Evolutionary conservation across 2,797 vertebrate genomes (phyloP), one percentile per base, ranked within the genome.

Genomic region (Chaetodon trifasciatus): DNA sequence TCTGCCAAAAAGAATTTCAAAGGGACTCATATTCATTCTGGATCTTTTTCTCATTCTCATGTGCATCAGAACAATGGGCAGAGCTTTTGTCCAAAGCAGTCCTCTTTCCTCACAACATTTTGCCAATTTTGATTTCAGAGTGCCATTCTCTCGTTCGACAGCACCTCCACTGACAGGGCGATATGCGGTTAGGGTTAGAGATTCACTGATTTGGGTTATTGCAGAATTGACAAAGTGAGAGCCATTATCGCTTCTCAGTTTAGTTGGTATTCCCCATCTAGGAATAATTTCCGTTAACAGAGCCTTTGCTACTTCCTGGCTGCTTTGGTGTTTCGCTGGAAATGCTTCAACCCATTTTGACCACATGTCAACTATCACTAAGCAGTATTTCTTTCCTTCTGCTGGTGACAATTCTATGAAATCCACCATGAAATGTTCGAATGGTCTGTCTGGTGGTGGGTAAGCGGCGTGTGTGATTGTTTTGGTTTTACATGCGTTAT

Each of bases 341-440:
- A 67, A 68, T 0, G 13, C 63, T 65, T 52, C 49, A 21, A 53
- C 52, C 52, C n/a, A 53, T 24, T 53, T 53, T 23, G 52, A 53
- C n/a, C 10, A 74, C 40, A 74, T 32, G 6, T 80, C 64, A 24
- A 63, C 49, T 4, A 80, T 55, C 3, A 69, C 49, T 12, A 74
- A 12, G 16, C 40, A 69, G 4, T 69, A 55, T 32, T 74, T 74
- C 4, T 74, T 68, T 6, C 56, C 70, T 40, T 74, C 40, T 16
- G n/a, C 6, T 32, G 70, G 28, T 8, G 44, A 9, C 0, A 72
- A 32, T 42, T 73, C 42, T 7, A 55, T 78, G 16, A 78, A 83
- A 47, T 82, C 69, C 62, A 66, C 62, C 23, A 50, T 32, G 1
- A 69, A 2, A 13, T 79, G 78, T 24, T 68, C 37, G 15, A 74